Evolutionary conservation across 2,797 vertebrate species (phyloP).

Genomic region (Pseudomugil gertrudae): DNA sequence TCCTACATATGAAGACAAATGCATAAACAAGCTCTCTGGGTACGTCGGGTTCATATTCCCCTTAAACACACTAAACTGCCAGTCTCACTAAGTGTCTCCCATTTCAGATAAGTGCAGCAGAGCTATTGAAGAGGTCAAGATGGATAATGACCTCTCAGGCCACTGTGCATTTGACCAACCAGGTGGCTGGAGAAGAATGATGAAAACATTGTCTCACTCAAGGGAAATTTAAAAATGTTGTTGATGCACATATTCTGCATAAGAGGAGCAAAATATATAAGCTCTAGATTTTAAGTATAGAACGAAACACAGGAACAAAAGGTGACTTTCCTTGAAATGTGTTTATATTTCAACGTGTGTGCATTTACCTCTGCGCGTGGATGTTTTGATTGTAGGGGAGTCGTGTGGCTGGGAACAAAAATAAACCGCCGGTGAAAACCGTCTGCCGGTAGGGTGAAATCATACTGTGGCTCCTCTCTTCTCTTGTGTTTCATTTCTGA

Average conservation of each 20-base stretch:
- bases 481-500: slow-evolving; percentile 65
- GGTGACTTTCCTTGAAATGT: slow-evolving; percentile 44
- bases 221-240: neutral
- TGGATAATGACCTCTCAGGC: slow-evolving; percentile 61
- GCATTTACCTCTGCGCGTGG: slow-evolving; percentile 26
- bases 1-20: slow-evolving; percentile 35
- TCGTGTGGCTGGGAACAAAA: slow-evolving; percentile 51
- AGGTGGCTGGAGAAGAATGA: slow-evolving; percentile 53
- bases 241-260: neutral
- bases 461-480: slow-evolving; percentile 37
- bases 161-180: slow-evolving; percentile 41
- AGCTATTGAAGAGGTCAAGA: slow-evolving; percentile 65
- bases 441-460: slow-evolving; percentile 23
- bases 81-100: slow-evolving; percentile 59
- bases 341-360: slow-evolving; percentile 53
- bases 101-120: slow-evolving; percentile 72
- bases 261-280: neutral
- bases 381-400: slow-evolving; percentile 63
- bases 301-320: neutral
- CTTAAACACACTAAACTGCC: slow-evolving; percentile 36
- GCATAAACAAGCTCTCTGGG: neutral
- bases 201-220: neutral
- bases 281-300: neutral
- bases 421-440: slow-evolving; percentile 57
- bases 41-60: slow-evolving; percentile 3